These are phyloP conservation scores for Drosophila prolongata DNA, from an alignment of 2,888 invertebrate species.

Conservation along the genomic window DNA sequence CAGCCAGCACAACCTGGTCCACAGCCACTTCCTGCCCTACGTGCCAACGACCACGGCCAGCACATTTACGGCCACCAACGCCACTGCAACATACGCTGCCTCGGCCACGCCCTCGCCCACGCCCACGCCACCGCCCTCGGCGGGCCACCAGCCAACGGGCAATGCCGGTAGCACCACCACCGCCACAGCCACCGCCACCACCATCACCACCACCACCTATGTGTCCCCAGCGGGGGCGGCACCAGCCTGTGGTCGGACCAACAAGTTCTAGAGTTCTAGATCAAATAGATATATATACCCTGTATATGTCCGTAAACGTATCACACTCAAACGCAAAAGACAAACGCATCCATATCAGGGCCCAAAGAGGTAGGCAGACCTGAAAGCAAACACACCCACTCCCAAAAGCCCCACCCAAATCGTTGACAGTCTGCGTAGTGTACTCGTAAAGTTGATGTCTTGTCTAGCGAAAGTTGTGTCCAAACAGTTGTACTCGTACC, in stretches of 20 bases:
- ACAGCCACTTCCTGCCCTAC: slow-evolving; percentile 76
- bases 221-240: slow-evolving; percentile 71
- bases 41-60: slow-evolving; percentile 72
- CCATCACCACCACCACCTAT: slow-evolving; percentile 69
- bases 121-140: slow-evolving; percentile 24
- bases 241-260: slow-evolving; percentile 76
- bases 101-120: slow-evolving; percentile 44
- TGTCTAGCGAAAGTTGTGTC: slow-evolving; percentile 37
- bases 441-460: slow-evolving; percentile 39
- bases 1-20: slow-evolving; percentile 71
- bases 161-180: slow-evolving; percentile 20
- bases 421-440: slow-evolving; percentile 31
- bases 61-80: slow-evolving; percentile 36
- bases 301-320: slow-evolving; percentile 36
- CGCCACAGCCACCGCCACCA: slow-evolving; percentile 58
- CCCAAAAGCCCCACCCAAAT: slow-evolving; percentile 3
- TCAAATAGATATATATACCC: slow-evolving; percentile 5
- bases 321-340: slow-evolving; percentile 34
- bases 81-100: slow-evolving; percentile 22
- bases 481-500: slow-evolving; percentile 18
- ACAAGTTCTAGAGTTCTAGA: slow-evolving; percentile 80
- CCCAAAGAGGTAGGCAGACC: slow-evolving; percentile 47
- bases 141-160: slow-evolving; percentile 1
- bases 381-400: slow-evolving; percentile 13
- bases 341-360: slow-evolving; percentile 44